Evolutionary conservation across 2,797 vertebrate species (phyloP), one percentile per base, ranked within the genome.

Genomic region (Iguana delicatissima): DNA sequence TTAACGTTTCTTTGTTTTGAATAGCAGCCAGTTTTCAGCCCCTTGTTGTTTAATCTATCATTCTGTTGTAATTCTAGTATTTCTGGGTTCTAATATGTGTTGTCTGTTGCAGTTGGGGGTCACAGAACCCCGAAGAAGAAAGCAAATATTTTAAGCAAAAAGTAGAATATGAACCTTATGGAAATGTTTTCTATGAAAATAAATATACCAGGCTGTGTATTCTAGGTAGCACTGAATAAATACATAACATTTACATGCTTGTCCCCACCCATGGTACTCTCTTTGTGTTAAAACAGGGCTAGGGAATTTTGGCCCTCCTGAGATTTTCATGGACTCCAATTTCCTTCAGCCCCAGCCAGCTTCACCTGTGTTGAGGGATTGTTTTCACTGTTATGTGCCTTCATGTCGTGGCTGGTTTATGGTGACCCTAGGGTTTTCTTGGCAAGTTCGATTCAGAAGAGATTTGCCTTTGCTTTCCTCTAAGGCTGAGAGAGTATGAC

Each of bases 311-410:
- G 80, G 55, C 55, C n/a, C 59, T 24, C 57, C 80, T 52, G 52
- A 82, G 80, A 82, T 62, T 32, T 82, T 82, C n/a, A 10, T 82
- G 80, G 59, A 59, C 59, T 82, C 57, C 55, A 82, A 62, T 57
- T 82, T n/a, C 59, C 59, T n/a, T 55, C 55, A 82, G 20, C 57
- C 59, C 80, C 35, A 82, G 20, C 18, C 57, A 82, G 55, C 59
- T 24, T 84, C 12, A n/a, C 57, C 57, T 35, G 35, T 13, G 59
- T n/a, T 62, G 80, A 82, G 38, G 62, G 82, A 52, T 29, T 14
- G 62, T 52, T 52, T 8, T 8, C 10, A 2, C 12, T 52, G 52
- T 52, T 52, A 52, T 52, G 10, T 52, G 52, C 52, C 7, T 52
- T 52, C 52, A 52, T 52, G 52, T 52, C 6, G 12, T 52, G 7